These are phyloP conservation scores for Phocides pigmalion DNA, from an alignment of 1,140 invertebrate genomes.

Conservation along the genomic window DNA sequence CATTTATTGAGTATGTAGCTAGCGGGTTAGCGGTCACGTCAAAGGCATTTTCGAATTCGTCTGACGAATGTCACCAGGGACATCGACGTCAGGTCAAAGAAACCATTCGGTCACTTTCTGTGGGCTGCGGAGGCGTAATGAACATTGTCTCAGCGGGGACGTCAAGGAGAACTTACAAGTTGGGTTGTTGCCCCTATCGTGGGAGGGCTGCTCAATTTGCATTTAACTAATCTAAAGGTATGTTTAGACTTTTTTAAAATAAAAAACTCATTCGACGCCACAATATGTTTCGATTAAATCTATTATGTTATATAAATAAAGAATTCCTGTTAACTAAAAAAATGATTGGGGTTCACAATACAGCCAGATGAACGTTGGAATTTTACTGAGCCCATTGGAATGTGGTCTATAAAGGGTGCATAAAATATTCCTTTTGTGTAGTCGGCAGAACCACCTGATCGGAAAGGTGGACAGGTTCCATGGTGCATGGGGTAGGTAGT, in stretches of 20 bases:
- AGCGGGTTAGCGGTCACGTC: conserved; percentile 49
- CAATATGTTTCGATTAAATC: conserved; percentile 6
- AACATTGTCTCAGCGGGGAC: conserved; percentile 63
- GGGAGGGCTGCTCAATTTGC: conserved; percentile 46
- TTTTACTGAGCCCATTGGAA: conserved; percentile 55
- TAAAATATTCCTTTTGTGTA: conserved; percentile 54
- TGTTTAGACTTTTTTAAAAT: neutral
- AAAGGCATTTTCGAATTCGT: conserved; percentile 54
- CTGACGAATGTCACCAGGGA: conserved; percentile 57
- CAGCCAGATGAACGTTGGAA: conserved; percentile 68
- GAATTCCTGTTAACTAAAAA: conserved; percentile 52
- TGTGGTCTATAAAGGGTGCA: conserved; percentile 63
- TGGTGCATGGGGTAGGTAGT: conserved; percentile 40
- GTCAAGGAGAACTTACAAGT: conserved; percentile 59
- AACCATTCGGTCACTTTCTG: conserved; percentile 61
- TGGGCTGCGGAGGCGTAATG: conserved; percentile 63
- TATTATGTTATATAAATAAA: conserved; percentile 24
- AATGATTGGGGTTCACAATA: conserved; percentile 48
- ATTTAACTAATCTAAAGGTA: conserved; percentile 37
- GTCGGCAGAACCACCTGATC: conserved; percentile 64
- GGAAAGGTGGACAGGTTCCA: conserved; percentile 66
- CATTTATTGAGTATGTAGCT: conserved; percentile 31
- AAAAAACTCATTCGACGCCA: conserved; percentile 23
- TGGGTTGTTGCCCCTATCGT: conserved; percentile 57
- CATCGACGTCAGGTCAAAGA: conserved; percentile 63